These are phyloP conservation scores for Porites rus DNA, from an alignment of 92 coral and sea anemone species.

Conservation along the genomic window DNA sequence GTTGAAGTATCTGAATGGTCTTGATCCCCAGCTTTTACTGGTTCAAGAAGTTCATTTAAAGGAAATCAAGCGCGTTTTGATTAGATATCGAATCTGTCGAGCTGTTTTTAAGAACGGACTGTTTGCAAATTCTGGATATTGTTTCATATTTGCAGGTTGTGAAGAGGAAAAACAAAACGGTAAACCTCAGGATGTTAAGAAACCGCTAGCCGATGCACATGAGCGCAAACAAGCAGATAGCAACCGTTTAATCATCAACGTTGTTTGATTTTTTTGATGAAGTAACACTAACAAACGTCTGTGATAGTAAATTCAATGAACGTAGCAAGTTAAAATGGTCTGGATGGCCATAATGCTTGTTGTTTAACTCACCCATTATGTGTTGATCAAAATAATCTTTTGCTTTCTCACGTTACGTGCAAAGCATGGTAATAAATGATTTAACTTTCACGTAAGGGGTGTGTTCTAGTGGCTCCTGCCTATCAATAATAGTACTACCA, in stretches of 20 bases:
- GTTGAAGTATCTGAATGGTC: background rate
- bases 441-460: background rate
- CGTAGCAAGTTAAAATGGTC: background rate
- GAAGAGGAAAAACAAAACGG: conserved; percentile 11
- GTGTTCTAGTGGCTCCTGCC: conserved; percentile 1
- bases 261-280: background rate
- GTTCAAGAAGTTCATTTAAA: background rate
- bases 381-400: background rate
- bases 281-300: no score
- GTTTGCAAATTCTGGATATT: background rate
- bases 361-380: no score
- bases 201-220: background rate
- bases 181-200: background rate
- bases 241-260: conserved; percentile 17
- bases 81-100: background rate
- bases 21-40: background rate
- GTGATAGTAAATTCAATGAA: background rate
- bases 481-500: conserved; percentile 28
- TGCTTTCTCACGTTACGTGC: background rate
- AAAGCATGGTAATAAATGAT: conserved; percentile 11
- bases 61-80: background rate
- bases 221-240: background rate
- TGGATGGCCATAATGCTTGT: no score
- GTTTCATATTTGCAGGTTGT: conserved; percentile 24
- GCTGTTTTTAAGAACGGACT: background rate